Percentiles rank a stretch among this genome's conserved stretches.
Evolutionary conservation across 2,888 invertebrate genomes (phyloP).

Genomic region (Blastobasis lacticolella): DNA sequence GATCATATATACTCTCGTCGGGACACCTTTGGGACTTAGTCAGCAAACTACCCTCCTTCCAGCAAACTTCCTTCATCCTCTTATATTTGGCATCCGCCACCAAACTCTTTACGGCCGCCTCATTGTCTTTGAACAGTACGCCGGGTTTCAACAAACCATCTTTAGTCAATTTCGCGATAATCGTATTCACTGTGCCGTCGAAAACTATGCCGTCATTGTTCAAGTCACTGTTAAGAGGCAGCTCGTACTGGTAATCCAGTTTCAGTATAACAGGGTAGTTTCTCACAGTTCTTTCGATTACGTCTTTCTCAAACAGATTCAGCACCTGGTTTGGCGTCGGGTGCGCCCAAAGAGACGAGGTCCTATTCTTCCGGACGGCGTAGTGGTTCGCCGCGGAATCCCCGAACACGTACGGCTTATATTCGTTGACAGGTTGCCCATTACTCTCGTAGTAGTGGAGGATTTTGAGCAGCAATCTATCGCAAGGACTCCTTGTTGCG

Average conservation of each 20-base stretch:
- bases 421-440: slow-evolving; percentile 77
- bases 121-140: slow-evolving; percentile 28
- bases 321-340: slow-evolving; percentile 83
- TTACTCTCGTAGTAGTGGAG: slow-evolving; percentile 80
- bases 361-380: slow-evolving; percentile 74
- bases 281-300: slow-evolving; percentile 78
- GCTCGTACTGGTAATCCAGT: slow-evolving; percentile 61
- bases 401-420: slow-evolving; percentile 89
- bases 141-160: slow-evolving; percentile 28
- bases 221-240: slow-evolving; percentile 26
- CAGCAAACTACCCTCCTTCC: slow-evolving; percentile 29
- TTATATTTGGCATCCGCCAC: slow-evolving; percentile 30
- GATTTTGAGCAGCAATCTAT: slow-evolving; percentile 80
- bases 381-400: slow-evolving; percentile 86
- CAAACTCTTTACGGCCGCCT: slow-evolving; percentile 30
- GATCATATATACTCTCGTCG: slow-evolving; percentile 80
- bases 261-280: slow-evolving; percentile 80
- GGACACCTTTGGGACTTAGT: slow-evolving; percentile 31
- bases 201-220: slow-evolving; percentile 12
- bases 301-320: slow-evolving; percentile 79
- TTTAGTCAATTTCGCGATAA: slow-evolving; percentile 29
- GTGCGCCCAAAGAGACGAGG: slow-evolving; percentile 78
- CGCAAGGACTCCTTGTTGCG: slow-evolving; percentile 80
- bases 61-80: slow-evolving; percentile 16
- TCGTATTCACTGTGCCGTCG: slow-evolving; percentile 20